A percentile compares a stretch with the other conserved stretches of the same genome.
Conservation (phyloP, 2,797 vertebrate species). For the Helostoma temminkii region DNA sequence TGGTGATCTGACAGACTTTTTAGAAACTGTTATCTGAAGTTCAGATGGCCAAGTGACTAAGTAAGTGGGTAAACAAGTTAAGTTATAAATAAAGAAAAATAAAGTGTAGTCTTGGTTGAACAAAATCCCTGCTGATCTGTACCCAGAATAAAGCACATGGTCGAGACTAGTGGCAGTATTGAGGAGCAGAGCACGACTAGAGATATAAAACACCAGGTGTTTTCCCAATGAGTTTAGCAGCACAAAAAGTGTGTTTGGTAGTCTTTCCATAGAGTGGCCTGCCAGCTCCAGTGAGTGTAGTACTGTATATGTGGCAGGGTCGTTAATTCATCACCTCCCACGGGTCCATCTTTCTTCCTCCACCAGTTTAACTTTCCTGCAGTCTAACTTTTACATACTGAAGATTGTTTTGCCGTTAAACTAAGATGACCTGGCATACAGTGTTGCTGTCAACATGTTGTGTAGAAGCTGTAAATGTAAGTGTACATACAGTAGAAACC, state of each 20-base stretch:
- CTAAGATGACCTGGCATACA: not conserved
- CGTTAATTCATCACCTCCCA: slow-evolving; percentile 26
- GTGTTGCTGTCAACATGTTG: not conserved
- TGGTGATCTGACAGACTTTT: slow-evolving; percentile 31
- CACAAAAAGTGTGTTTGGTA: slow-evolving; percentile 31
- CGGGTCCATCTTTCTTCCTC: slow-evolving; percentile 12
- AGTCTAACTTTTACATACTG: slow-evolving; percentile 6
- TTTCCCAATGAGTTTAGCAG: slow-evolving; percentile 43
- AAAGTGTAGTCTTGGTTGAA: slow-evolving; percentile 6
- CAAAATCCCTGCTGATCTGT: slow-evolving; percentile 20
- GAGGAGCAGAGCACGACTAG: slow-evolving; percentile 21
- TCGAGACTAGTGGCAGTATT: slow-evolving; percentile 7
- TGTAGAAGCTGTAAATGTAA: no score
- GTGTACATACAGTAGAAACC: no score
- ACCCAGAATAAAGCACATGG: not conserved
- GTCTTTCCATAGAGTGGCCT: slow-evolving; percentile 30
- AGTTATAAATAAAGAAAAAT: slow-evolving; percentile 7
- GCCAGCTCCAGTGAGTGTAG: slow-evolving; percentile 9
- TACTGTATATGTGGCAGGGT: slow-evolving; percentile 20
- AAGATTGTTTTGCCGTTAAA: slow-evolving; percentile 5
- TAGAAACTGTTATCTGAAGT: slow-evolving; percentile 37
- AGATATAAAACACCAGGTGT: slow-evolving; percentile 8
- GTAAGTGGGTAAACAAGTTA: slow-evolving; percentile 11
- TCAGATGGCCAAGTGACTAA: slow-evolving; percentile 20
- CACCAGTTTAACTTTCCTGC: slow-evolving; percentile 12